Evolutionary conservation across 2,888 invertebrate genomes (phyloP).

Genomic region (Anarsia innoxiella): DNA sequence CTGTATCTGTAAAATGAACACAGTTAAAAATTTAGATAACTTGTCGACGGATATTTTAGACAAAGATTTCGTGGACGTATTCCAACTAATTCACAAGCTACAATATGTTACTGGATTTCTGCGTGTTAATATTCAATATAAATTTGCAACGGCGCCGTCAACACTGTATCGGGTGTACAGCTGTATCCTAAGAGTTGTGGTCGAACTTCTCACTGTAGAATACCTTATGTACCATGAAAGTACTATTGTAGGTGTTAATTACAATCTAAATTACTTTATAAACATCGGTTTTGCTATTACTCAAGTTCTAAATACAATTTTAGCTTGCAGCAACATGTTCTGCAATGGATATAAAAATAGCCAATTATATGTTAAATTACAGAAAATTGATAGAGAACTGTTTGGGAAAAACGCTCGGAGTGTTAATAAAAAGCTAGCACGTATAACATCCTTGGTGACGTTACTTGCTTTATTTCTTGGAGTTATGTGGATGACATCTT

Average conservation of each 20-base stretch:
- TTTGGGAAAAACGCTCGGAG: slow-evolving; percentile 26
- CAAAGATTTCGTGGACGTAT: slow-evolving; percentile 32
- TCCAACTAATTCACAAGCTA: slow-evolving; percentile 26
- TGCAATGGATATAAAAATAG: slow-evolving; percentile 30
- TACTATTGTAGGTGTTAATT: not conserved
- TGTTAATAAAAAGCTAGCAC: slow-evolving; percentile 23
- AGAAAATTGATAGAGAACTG: slow-evolving; percentile 41
- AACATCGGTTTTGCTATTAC: slow-evolving; percentile 21
- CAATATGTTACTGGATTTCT: slow-evolving; percentile 39
- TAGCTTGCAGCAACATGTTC: slow-evolving; percentile 17
- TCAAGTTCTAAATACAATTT: not conserved
- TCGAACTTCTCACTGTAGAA: not conserved
- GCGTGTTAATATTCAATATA: slow-evolving; percentile 36
- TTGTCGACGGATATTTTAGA: slow-evolving; percentile 42
- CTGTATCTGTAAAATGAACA: not conserved
- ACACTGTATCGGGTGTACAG: slow-evolving; percentile 36
- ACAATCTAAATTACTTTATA: not conserved
- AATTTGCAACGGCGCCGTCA: slow-evolving; percentile 38
- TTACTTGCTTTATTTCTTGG: too few relatives aligned
- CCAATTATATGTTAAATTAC: slow-evolving; percentile 40
- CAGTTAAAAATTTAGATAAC: slow-evolving; percentile 13
- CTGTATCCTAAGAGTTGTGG: not conserved
- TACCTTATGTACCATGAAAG: not conserved
- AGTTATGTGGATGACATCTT: not conserved
- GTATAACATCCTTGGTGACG: not conserved